Conservation (phyloP, 2,113 vertebrate species). For the Loxodonta africana region DNA sequence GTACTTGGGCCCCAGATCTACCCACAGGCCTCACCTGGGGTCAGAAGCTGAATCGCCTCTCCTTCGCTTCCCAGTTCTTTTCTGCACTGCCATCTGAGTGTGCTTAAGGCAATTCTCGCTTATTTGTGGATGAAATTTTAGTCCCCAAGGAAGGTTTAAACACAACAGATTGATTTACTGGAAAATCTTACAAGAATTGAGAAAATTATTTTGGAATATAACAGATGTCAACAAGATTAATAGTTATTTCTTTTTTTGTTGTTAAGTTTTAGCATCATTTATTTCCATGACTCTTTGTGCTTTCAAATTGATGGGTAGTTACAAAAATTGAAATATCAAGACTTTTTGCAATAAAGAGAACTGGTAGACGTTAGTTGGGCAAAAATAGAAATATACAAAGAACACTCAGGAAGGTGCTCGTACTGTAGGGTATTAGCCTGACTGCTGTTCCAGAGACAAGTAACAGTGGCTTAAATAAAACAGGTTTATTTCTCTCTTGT, state of each 20-base stretch:
- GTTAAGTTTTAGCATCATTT: constrained; percentile 39
- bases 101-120: neutral
- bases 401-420: neutral
- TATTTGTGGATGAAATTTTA: constrained; percentile 64
- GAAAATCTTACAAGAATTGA: constrained; percentile 62
- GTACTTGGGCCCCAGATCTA: neutral
- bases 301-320: constrained; percentile 33
- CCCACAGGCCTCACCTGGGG: neutral
- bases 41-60: neutral
- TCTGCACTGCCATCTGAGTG: neutral
- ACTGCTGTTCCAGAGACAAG: neutral
- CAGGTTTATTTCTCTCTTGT: neutral
- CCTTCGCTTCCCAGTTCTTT: neutral
- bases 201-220: constrained; percentile 61
- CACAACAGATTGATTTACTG: constrained; percentile 32
- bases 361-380: neutral
- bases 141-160: constrained; percentile 55
- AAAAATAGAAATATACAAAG: neutral
- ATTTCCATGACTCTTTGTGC: constrained; percentile 10
- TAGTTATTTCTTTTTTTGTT: constrained; percentile 2
- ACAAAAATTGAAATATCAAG: constrained; percentile 19
- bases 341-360: constrained; percentile 22
- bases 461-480: neutral
- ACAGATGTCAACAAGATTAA: neutral
- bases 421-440: neutral